Percentiles rank a stretch among this genome's conserved stretches.
These are phyloP conservation scores for Platypus cylindrus DNA, from an alignment of 2,888 invertebrate species.

Conservation along the genomic window DNA sequence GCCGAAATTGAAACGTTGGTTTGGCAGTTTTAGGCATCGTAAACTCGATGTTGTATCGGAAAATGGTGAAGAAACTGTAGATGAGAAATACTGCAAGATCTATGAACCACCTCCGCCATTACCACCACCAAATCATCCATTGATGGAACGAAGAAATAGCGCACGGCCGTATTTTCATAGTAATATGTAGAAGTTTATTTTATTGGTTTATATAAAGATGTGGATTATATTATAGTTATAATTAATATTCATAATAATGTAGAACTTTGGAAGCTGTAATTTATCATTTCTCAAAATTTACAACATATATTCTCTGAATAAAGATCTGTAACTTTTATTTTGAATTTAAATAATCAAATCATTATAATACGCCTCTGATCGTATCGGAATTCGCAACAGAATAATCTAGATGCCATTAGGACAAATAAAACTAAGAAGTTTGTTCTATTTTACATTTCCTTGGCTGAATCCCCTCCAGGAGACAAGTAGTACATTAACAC, in stretches of 20 bases:
- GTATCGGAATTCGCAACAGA: slow-evolving; percentile 6
- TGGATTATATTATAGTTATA: too few species aligned
- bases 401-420: slow-evolving; percentile 11
- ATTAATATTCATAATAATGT: too few species aligned
- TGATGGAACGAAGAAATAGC: slow-evolving; percentile 4
- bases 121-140: slow-evolving; percentile 25
- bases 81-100: slow-evolving; percentile 3
- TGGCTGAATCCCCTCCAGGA: slow-evolving; percentile 14
- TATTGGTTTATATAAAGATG: too few species aligned
- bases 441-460: slow-evolving; percentile 16
- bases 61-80: too few species aligned
- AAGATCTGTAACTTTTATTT: too few species aligned
- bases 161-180: slow-evolving; percentile 7
- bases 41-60: too few species aligned
- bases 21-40: slow-evolving; percentile 1
- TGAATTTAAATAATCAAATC: too few species aligned
- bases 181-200: slow-evolving; percentile 4
- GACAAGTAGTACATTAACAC: slow-evolving; percentile 9
- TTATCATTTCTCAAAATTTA: too few species aligned
- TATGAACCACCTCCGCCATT: slow-evolving; percentile 22
- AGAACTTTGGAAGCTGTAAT: too few species aligned
- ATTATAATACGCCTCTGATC: too few species aligned
- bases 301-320: too few species aligned
- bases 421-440: slow-evolving; percentile 16
- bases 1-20: slow-evolving; percentile 5